Conservation (phyloP, 2,797 vertebrate species). For the Eidolon dupreanum region DNA sequence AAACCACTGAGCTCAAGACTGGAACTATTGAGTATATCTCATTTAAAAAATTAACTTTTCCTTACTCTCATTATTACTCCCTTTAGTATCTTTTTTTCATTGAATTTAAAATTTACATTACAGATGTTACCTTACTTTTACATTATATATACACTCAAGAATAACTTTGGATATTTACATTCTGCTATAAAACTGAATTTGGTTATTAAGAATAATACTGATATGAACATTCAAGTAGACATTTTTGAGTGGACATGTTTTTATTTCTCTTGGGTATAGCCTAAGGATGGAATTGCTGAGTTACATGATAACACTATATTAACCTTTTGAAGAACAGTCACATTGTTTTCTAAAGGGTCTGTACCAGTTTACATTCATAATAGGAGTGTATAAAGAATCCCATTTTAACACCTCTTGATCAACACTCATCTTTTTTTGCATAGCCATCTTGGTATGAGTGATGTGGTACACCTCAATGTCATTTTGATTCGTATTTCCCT, state of each 20-base stretch:
- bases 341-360: not conserved
- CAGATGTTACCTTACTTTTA: not conserved
- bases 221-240: not conserved
- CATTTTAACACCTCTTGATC: not conserved
- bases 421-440: not conserved
- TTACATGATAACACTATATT: not conserved
- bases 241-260: not conserved
- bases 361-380: not conserved
- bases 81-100: not conserved
- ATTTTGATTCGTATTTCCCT: not conserved
- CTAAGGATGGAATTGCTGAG: not conserved
- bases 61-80: no score
- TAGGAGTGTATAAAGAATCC: not conserved
- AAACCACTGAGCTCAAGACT: not conserved
- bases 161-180: not conserved
- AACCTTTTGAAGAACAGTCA: not conserved
- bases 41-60: not conserved
- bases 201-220: not conserved
- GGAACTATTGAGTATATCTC: not conserved
- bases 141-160: not conserved
- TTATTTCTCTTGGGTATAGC: not conserved
- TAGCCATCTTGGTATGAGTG: not conserved
- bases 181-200: not conserved
- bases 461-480: not conserved
- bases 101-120: not conserved